Base-by-base conservation (phyloP, 2,113 vertebrate species). In the Toxostoma redivivum region DNA sequence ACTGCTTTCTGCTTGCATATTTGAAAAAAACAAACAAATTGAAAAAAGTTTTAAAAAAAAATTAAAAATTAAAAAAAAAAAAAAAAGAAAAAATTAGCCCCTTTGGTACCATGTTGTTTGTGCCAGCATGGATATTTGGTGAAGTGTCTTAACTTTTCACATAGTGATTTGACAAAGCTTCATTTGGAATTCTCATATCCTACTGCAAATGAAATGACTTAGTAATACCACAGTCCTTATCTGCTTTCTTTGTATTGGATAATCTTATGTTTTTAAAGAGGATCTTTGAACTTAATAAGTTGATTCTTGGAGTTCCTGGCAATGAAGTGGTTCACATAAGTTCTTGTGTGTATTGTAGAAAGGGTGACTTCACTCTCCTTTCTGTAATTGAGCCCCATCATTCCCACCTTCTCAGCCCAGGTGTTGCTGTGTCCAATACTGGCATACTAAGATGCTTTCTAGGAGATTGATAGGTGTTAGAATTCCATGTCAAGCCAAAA, bases 341-440 rank as follows among this genome's bases (percentile, higher is more conserved):
- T 38, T 78, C 5, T 56, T 58, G 35, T 2, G 0, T 71, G 5
- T 51, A 2, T 53, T 87, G 3, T 60, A 24, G 70, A 74, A 85
- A 20, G 53, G 31, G 40, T n/a, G 40, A 60, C 15, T 15, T 82
- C 2, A 1, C 0, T 9, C 19, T 79, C 15, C 16, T 78, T 71
- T 38, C 33, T 67, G 0, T 21, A 42, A 27, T 12, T 0, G 7
- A 78, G 25, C 21, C 21, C 38, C 20, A 2, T 47, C 30, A 30
- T 20, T 84, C 11, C 28, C 70, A n/a, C 45, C n/a, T 77, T 22
- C 44, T 54, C 20, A 31, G 27, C 45, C 48, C 27, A n/a, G 16
- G 24, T 4, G 2, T 30, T 53, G 35, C 48, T 61, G 10, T 58
- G 51, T 24, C 35, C 62, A 50, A 2, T 15, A 11, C 16, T 19